These are phyloP conservation scores for Ophthalmolycus amberensis DNA, from an alignment of 2,113 vertebrate species.

Conservation along the genomic window DNA sequence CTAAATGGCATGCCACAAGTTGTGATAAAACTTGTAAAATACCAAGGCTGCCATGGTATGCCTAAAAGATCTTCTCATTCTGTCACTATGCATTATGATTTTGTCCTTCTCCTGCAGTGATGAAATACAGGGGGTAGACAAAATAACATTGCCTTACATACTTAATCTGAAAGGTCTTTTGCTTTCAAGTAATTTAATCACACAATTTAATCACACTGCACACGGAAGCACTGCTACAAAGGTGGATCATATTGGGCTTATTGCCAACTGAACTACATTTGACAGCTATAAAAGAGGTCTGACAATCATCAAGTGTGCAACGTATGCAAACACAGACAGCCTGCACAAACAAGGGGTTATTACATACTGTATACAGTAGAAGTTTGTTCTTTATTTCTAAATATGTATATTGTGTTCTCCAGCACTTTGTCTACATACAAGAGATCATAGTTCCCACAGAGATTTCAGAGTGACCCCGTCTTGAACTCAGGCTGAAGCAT, in stretches of 20 bases:
- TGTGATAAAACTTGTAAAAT: constrained; percentile 5
- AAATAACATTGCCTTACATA: constrained; percentile 34
- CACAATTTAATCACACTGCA: constrained; percentile 10
- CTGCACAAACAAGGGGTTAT: background rate
- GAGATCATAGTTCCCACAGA: constrained; percentile 33
- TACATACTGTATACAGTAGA: background rate
- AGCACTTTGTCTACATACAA: constrained; percentile 15
- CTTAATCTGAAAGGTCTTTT: constrained; percentile 26
- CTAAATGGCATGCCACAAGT: constrained; percentile 1
- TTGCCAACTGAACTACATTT: constrained; percentile 25
- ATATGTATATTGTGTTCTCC: background rate
- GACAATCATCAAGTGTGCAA: constrained; percentile 14
- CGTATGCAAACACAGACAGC: background rate
- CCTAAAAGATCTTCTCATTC: constrained; percentile 25
- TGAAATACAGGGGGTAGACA: constrained; percentile 1
- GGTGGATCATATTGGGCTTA: constrained; percentile 21
- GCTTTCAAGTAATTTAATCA: constrained; percentile 32
- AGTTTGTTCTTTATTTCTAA: background rate
- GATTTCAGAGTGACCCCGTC: constrained; percentile 41
- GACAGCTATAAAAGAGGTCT: constrained; percentile 19
- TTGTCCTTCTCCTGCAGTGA: constrained; percentile 5
- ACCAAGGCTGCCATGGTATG: background rate
- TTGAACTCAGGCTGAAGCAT: constrained; percentile 60
- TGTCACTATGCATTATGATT: constrained; percentile 28
- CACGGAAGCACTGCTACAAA: constrained; percentile 19